Base-by-base conservation (phyloP, 2,113 vertebrate genomes). In the Acanthisitta chloris region DNA sequence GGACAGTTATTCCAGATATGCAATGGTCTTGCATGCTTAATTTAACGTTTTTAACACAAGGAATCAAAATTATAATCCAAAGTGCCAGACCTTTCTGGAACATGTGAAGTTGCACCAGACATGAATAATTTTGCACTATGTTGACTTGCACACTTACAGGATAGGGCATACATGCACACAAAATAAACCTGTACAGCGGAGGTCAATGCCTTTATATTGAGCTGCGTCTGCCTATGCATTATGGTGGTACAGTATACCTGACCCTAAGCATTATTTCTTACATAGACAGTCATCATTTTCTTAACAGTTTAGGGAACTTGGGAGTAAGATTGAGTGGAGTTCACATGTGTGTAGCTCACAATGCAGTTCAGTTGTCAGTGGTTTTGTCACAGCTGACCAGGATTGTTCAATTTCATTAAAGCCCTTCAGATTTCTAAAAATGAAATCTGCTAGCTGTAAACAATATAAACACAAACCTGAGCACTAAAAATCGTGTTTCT, bases 31-130 rank as follows among this genome's bases (percentile, higher is more conserved):
- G 9, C 6, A 19, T 6, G 13, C 8, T 52, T 66, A 17, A 28
- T 70, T 58, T 58, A n/a, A 24, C 8, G 24, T 55, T 52, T 87
- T 62, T 43, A 55, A 33, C 34, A 57, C 31, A 29, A 38, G 10
- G 33, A 89, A 84, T 48, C 69, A 67, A 45, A 86, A 49, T 6
- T 2, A 18, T 40, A 24, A 16, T 25, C 33, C 48, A 18, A 58
- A 55, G 64, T 36, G 31, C 15, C 38, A 65, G 29, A 69, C 6
- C 38, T 40, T 78, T 29, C 25, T 6, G 14, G 70, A 29, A 49
- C 31, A 61, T 3, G 5, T 1, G 18, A 42, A 0, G 0, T 12
- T 84, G 57, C 66, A 59, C 19, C 54, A 70, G 72, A n/a, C n/a
- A 23, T 12, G 34, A 49, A 33, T 14, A 28, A 40, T 16, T 70